phyloP scores from a whole-genome alignment of 1,140 invertebrate species.

The Listronotus bonariensis region DNA sequence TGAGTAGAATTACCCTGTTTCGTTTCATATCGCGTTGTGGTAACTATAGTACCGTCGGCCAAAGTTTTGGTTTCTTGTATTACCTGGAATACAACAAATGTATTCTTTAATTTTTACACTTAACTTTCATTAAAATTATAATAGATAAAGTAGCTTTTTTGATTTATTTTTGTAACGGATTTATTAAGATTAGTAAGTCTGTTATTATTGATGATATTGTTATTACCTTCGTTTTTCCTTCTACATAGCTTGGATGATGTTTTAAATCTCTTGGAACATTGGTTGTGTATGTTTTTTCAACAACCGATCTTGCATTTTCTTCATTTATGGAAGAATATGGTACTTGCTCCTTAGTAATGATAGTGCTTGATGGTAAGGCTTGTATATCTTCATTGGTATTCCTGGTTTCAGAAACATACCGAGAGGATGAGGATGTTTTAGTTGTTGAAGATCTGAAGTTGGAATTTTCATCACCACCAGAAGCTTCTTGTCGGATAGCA shows the following conservation, averaged over 20 bases:
- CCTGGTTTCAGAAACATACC: conserved; percentile 45
- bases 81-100: conserved; percentile 43
- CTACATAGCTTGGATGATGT: conserved; percentile 44
- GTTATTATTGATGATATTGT: no score
- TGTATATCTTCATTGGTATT: conserved; percentile 34
- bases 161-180: no score
- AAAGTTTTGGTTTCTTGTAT: conserved; percentile 64
- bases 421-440: conserved; percentile 53
- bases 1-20: conserved; percentile 50
- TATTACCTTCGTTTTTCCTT: conserved; percentile 62
- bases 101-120: no score
- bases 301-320: conserved; percentile 30
- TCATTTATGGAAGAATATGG: conserved; percentile 21
- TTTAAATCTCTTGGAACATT: conserved; percentile 45
- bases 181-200: no score
- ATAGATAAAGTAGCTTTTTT: no score
- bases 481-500: conserved; percentile 64
- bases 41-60: conserved; percentile 67
- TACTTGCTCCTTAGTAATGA: conserved; percentile 1
- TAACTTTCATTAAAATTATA: no score
- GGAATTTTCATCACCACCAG: conserved; percentile 60
- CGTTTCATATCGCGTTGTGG: conserved; percentile 66
- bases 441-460: conserved; percentile 58
- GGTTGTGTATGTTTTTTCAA: conserved; percentile 44
- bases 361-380: conserved; percentile 6